Evolutionary conservation across 2,797 vertebrate species (phyloP).

Genomic region (Sebastolobus altivelis): DNA sequence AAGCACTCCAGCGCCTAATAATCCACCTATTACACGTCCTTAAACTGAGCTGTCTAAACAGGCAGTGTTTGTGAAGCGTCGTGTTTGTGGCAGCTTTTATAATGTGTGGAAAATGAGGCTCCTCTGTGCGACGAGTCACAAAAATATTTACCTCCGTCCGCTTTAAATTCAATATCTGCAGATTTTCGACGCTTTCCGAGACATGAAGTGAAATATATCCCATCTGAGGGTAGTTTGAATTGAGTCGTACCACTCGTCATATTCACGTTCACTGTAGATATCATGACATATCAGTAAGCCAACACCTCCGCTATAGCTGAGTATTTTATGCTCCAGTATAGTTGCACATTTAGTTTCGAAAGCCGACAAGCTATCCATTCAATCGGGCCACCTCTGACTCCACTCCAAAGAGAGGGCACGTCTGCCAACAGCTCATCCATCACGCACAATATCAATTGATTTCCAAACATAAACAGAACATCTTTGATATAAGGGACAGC

Average conservation of each 20-base stretch:
- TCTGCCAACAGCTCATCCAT: conserved; percentile 86
- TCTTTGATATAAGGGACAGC: conserved; percentile 86
- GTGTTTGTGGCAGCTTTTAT: conserved; percentile 15
- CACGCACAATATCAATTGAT: conserved; percentile 86
- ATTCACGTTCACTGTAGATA: conserved; percentile 77
- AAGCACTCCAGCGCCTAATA: conserved; percentile 50
- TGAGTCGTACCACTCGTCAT: conserved; percentile 83
- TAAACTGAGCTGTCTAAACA: conserved; percentile 39
- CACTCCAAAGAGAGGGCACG: conserved; percentile 78
- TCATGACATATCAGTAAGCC: conserved; percentile 70
- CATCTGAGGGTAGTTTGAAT: conserved; percentile 74
- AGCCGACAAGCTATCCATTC: conserved; percentile 84
- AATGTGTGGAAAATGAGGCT: conserved; percentile 15
- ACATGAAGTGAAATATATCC: conserved; percentile 52
- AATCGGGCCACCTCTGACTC: conserved; percentile 85
- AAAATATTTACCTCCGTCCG: conserved; percentile 10
- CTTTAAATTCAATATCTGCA: conserved; percentile 59
- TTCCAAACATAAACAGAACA: conserved; percentile 88
- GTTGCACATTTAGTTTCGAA: conserved; percentile 82
- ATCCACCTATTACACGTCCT: conserved; percentile 56
- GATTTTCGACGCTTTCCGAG: conserved; percentile 63
- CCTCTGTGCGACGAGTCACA: background rate
- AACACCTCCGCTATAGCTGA: conserved; percentile 47
- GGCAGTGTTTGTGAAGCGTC: conserved; percentile 13
- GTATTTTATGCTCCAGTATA: conserved; percentile 79